phyloP scores from a whole-genome alignment of 2,797 vertebrate species.

The Amniataba percoides region DNA sequence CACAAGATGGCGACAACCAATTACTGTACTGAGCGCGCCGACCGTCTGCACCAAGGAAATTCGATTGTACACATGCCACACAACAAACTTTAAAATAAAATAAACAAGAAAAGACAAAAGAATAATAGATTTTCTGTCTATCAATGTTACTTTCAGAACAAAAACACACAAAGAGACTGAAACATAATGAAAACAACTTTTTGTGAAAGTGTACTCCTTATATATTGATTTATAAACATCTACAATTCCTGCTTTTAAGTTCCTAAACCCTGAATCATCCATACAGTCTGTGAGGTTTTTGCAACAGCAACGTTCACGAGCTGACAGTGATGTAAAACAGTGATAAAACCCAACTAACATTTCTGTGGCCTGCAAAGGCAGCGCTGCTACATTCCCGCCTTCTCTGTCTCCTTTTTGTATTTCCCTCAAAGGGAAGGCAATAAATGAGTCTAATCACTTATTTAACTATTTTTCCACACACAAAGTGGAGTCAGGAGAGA shows the following conservation, averaged over 20 bases:
- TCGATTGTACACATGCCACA: background rate
- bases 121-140: background rate
- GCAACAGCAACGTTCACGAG: conserved; percentile 50
- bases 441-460: conserved; percentile 55
- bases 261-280: conserved; percentile 35
- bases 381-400: conserved; percentile 28
- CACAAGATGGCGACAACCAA: conserved; percentile 76
- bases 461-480: conserved; percentile 48
- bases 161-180: background rate
- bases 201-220: background rate
- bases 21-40: conserved; percentile 17
- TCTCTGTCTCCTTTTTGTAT: conserved; percentile 16
- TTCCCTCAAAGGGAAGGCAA: conserved; percentile 41
- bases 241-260: background rate
- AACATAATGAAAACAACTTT: background rate
- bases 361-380: conserved; percentile 61
- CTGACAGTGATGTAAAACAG: conserved; percentile 69
- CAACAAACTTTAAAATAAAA: background rate
- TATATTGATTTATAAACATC: background rate
- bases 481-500: conserved; percentile 38
- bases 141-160: background rate
- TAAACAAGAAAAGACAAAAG: background rate
- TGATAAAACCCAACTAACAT: conserved; percentile 61
- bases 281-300: conserved; percentile 40
- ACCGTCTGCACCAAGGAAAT: background rate